Percentiles rank a stretch among this genome's conserved stretches.
Evolutionary conservation across 2,113 vertebrate species (phyloP).

Genomic region (Tylochromis polylepis): DNA sequence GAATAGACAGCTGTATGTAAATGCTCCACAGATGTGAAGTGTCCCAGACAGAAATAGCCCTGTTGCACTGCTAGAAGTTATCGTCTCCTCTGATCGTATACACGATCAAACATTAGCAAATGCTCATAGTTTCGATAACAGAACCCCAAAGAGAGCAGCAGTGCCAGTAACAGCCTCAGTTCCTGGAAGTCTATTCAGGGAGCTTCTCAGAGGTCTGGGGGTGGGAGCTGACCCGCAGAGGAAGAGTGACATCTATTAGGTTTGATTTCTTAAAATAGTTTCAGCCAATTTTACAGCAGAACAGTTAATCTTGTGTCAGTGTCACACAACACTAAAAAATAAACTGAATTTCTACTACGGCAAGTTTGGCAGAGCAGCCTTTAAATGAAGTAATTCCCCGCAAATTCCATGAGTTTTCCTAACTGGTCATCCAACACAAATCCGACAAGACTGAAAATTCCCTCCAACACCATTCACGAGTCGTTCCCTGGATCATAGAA

Average conservation of each 20-base stretch:
- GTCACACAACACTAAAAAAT: neutral
- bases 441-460: neutral
- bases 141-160: neutral
- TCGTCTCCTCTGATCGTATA: neutral
- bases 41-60: neutral
- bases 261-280: neutral
- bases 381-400: neutral
- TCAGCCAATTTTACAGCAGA: neutral
- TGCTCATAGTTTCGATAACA: neutral
- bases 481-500: neutral
- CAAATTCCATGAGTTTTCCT: neutral
- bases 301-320: neutral
- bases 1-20: neutral
- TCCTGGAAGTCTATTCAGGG: slow-evolving; percentile 43
- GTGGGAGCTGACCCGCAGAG: neutral
- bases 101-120: neutral
- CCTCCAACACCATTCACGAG: neutral
- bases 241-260: neutral
- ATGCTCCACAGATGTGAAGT: neutral
- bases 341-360: neutral
- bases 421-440: neutral
- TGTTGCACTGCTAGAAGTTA: neutral
- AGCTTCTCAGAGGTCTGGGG: neutral
- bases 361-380: neutral
- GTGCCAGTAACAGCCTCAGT: slow-evolving; percentile 17